These are phyloP conservation scores for Electrona antarctica DNA, from an alignment of 2,113 vertebrate genomes.

Conservation along the genomic window DNA sequence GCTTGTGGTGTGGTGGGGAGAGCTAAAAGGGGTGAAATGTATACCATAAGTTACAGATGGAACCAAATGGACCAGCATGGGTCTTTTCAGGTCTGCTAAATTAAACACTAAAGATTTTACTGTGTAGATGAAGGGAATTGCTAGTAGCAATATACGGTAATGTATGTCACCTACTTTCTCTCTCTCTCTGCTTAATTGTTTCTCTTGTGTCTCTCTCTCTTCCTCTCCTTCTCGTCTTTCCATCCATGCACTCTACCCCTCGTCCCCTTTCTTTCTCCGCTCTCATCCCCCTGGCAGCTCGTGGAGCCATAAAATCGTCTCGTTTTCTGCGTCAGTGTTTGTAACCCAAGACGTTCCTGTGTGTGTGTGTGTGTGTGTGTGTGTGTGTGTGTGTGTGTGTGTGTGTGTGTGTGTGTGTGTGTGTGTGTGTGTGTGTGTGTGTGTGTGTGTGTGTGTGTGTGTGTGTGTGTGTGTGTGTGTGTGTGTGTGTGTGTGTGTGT, in stretches of 20 bases:
- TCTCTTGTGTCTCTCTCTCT: neutral
- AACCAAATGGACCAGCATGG: too few relatives aligned
- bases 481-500: too few relatives aligned
- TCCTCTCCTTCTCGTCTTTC: neutral
- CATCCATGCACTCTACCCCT: neutral
- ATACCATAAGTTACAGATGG: too few relatives aligned
- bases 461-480: too few relatives aligned
- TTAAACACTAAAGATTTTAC: too few relatives aligned
- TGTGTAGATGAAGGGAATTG: too few relatives aligned
- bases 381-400: slow-evolving; percentile 5
- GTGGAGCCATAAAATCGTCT: slow-evolving; percentile 22
- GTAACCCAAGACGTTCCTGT: slow-evolving; percentile 32
- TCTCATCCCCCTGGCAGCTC: slow-evolving; percentile 2
- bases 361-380: slow-evolving; percentile 6
- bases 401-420: neutral
- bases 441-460: too few relatives aligned
- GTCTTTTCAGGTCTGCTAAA: too few relatives aligned
- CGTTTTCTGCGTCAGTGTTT: slow-evolving; percentile 22
- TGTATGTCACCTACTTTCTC: neutral
- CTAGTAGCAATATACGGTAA: neutral
- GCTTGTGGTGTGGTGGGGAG: too few relatives aligned
- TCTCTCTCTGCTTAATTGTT: neutral
- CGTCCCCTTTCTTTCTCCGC: neutral
- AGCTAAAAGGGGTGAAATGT: too few relatives aligned
- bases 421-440: too few relatives aligned